Conservation (phyloP, 2,113 vertebrate genomes). For the Istiophorus platypterus region DNA sequence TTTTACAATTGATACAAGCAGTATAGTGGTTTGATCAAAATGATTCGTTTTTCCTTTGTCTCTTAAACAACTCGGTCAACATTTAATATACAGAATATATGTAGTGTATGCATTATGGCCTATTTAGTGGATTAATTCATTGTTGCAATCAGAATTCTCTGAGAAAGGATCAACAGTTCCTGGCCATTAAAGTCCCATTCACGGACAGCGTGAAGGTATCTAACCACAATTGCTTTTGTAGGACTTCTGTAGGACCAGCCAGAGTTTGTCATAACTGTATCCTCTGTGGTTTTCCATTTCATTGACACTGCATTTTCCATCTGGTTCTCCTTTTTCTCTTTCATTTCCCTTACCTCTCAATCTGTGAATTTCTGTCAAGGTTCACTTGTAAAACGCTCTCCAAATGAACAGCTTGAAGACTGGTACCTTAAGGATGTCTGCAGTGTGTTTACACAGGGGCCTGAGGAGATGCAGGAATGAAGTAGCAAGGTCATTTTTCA, state of each 20-base stretch:
- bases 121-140: background rate
- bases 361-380: slow-evolving; percentile 20
- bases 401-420: slow-evolving; percentile 3
- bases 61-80: background rate
- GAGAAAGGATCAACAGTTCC: slow-evolving; percentile 15
- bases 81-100: background rate
- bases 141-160: background rate
- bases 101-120: background rate
- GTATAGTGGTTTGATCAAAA: background rate
- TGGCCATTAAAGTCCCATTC: slow-evolving; percentile 31
- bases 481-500: slow-evolving; percentile 4
- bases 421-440: slow-evolving; percentile 27
- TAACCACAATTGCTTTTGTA: slow-evolving; percentile 39
- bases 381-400: slow-evolving; percentile 31
- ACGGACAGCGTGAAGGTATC: slow-evolving; percentile 4
- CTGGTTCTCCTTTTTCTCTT: slow-evolving; percentile 58
- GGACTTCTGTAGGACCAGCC: slow-evolving; percentile 29
- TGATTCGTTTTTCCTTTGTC: background rate
- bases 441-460: slow-evolving; percentile 24
- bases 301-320: slow-evolving; percentile 66
- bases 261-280: slow-evolving; percentile 39
- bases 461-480: slow-evolving; percentile 2
- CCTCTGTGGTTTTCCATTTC: slow-evolving; percentile 53
- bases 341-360: slow-evolving; percentile 36
- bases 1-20: background rate